Evolutionary conservation across 2,797 vertebrate species (phyloP), one percentile per base, ranked within the genome.

Genomic region (Diglossa cyanea): DNA sequence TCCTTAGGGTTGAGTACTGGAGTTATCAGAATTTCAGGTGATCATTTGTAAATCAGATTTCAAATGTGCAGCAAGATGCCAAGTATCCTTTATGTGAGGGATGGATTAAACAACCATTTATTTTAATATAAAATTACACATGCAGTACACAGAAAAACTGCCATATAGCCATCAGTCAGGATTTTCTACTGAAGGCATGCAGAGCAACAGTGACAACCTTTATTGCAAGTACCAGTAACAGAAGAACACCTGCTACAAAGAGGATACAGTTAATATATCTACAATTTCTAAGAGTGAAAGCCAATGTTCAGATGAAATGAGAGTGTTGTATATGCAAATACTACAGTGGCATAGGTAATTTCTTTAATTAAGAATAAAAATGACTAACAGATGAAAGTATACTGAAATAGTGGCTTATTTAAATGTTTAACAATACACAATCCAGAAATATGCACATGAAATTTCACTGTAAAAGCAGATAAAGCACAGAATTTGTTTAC

Each of bases 351-450:
- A 50, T 37, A 62, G 60, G 58, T 71, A 61, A 89, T 91, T 84
- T 78, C 24, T 81, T 84, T 74, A 86, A 90, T 92, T 91, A 93
- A 91, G 53, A 95, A 95, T 72, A 90, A 93, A 79, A 92, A 73
- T 37, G 0, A 82, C 50, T 82, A 88, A 53, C 9, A 78, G 47
- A 94, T 79, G n/a, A 88, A 91, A 81, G 28, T 40, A 57, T 16
- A 73, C n/a, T 87, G 74, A 88, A 92, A 89, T 20, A 65, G 28
- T 37, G 25, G 25, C 44, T 74, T 85, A 74, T 65, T 93, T 79
- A 71, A 84, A 89, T 37, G 23, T 76, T 92, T 79, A 71, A 66
- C 51, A 60, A 87, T 30, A 80, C 20, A 90, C 88, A 92, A 89
- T 20, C 23, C 63, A 50, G 48, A 85, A 93, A 84, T 24, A 84